Conservation (phyloP, 2,888 invertebrate species). For the Aromia moschata region DNA sequence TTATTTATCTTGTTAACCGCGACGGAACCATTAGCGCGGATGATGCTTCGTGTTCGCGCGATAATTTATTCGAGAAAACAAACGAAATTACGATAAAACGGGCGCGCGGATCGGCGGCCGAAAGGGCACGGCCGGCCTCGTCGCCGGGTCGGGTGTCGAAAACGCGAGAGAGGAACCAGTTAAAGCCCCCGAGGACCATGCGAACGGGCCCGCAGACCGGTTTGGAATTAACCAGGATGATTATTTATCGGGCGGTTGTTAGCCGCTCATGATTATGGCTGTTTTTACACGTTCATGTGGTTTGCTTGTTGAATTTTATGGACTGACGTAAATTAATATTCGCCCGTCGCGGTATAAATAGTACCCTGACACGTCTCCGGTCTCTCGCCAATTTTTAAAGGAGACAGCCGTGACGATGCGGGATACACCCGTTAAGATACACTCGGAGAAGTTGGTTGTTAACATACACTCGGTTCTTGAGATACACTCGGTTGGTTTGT, state of each 20-base stretch:
- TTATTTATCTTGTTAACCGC: slow-evolving; percentile 20
- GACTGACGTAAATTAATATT: slow-evolving; percentile 60
- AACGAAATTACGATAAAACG: slow-evolving; percentile 29
- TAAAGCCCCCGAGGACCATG: slow-evolving; percentile 4
- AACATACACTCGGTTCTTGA: no score
- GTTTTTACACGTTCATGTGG: slow-evolving; percentile 63
- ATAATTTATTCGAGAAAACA: slow-evolving; percentile 30
- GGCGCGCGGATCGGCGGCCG: not conserved
- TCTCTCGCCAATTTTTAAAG: slow-evolving; percentile 40
- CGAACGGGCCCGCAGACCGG: slow-evolving; percentile 48
- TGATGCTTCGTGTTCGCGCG: slow-evolving; percentile 2
- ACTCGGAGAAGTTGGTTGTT: no score
- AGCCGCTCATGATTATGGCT: slow-evolving; percentile 63
- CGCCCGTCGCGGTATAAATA: slow-evolving; percentile 44
- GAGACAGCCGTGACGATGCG: slow-evolving; percentile 7
- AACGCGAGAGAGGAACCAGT: slow-evolving; percentile 17
- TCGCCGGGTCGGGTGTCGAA: slow-evolving; percentile 17
- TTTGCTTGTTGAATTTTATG: slow-evolving; percentile 62
- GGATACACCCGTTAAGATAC: no score
- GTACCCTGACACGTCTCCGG: slow-evolving; percentile 43
- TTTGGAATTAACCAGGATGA: slow-evolving; percentile 57
- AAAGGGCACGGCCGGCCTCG: not conserved
- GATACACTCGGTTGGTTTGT: no score
- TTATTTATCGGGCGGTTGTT: slow-evolving; percentile 63
- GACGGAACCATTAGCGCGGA: slow-evolving; percentile 15